A percentile compares a stretch with the other conserved stretches of the same genome.
Evolutionary conservation across 2,888 invertebrate species (phyloP).

Genomic region (Coenonympha arcania): DNA sequence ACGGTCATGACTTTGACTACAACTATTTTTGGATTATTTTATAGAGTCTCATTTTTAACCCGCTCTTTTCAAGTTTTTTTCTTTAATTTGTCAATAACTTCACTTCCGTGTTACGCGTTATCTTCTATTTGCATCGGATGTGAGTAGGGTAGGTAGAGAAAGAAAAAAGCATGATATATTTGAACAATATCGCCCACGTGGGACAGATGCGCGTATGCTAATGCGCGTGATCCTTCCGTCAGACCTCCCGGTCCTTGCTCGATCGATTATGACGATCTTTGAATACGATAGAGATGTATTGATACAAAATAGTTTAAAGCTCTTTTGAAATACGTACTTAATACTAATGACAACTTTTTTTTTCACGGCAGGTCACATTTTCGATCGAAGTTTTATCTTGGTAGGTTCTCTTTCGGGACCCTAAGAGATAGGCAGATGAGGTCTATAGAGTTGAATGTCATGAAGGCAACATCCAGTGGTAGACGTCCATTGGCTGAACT

Average conservation of each 20-base stretch:
- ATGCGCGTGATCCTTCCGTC: slow-evolving; percentile 66
- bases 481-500: no score
- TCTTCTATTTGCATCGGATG: slow-evolving; percentile 18
- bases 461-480: no score
- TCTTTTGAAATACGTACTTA: no score
- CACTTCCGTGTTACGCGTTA: slow-evolving; percentile 29
- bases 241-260: slow-evolving; percentile 47
- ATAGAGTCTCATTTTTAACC: no score
- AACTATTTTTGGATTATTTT: no score
- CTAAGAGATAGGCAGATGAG: no score
- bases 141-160: slow-evolving; percentile 17
- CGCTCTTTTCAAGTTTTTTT: background rate
- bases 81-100: background rate
- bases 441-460: no score
- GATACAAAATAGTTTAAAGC: background rate
- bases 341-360: no score
- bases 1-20: no score
- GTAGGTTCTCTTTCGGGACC: no score
- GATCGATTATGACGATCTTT: slow-evolving; percentile 14
- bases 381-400: no score
- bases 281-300: slow-evolving; percentile 4
- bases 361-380: no score
- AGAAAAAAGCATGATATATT: slow-evolving; percentile 31
- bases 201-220: slow-evolving; percentile 52
- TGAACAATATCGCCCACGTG: slow-evolving; percentile 37